A percentile compares a stretch with the other conserved stretches of the same genome.
phyloP scores from a whole-genome alignment of 2,888 invertebrate genomes.

The Drosophila fulvimacula region DNA sequence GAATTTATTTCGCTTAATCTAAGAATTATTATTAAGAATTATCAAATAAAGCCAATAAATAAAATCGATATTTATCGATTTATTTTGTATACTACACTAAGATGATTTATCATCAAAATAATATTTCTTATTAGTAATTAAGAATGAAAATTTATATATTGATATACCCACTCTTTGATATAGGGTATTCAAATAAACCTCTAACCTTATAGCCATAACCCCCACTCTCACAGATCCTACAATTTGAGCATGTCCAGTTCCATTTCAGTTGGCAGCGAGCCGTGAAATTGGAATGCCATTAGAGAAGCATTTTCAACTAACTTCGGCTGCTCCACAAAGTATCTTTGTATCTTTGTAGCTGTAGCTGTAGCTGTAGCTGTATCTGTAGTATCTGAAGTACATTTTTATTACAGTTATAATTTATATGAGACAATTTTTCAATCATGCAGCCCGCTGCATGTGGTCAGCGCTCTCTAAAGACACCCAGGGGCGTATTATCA shows the following conservation, averaged over 20 bases:
- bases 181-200: constrained; percentile 20
- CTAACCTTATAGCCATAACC: not conserved
- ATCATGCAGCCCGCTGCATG: constrained; percentile 61
- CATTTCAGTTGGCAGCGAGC: constrained; percentile 16
- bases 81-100: not conserved
- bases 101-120: too few relatives aligned
- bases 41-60: not conserved
- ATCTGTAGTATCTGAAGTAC: constrained; percentile 18
- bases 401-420: constrained; percentile 78
- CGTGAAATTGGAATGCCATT: constrained; percentile 74
- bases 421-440: constrained; percentile 77
- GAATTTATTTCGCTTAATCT: too few relatives aligned
- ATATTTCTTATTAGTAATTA: not conserved
- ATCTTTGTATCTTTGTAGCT: constrained; percentile 13
- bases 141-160: not conserved
- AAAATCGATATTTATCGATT: not conserved
- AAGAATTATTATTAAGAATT: too few relatives aligned
- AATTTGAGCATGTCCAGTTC: constrained; percentile 7
- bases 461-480: constrained; percentile 50
- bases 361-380: constrained; percentile 10
- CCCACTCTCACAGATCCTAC: constrained; percentile 1
- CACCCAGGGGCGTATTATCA: constrained; percentile 60
- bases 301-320: constrained; percentile 31
- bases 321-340: constrained; percentile 11
- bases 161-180: not conserved